Evolutionary conservation across 92 coral and sea anemone genomes (phyloP).

Genomic region (Palythoa caribaeorum): DNA sequence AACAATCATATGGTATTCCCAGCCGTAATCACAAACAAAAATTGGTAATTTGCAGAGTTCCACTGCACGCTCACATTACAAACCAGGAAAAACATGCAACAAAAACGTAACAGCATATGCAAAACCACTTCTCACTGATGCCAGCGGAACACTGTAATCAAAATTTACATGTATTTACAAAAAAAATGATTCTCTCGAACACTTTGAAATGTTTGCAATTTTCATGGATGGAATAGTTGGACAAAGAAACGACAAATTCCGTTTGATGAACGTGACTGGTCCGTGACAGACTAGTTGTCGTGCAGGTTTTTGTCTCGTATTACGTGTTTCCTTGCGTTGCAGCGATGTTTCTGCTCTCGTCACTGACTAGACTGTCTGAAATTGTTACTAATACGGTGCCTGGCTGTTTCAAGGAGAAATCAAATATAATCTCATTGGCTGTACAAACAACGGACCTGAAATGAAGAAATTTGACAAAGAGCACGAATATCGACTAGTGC

Average conservation of each 20-base stretch:
- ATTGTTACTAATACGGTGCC: neutral
- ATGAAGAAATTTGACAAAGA: conserved; percentile 11
- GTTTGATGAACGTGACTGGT: neutral
- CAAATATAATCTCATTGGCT: neutral
- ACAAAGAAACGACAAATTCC: neutral
- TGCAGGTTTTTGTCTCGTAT: neutral
- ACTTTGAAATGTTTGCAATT: too few relatives aligned
- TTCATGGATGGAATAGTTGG: too few relatives aligned
- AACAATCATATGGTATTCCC: too few relatives aligned
- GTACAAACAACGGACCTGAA: neutral
- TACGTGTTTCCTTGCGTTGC: conserved; percentile 9
- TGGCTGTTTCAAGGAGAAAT: conserved; percentile 2
- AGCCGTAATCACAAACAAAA: too few relatives aligned
- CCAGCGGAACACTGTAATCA: too few relatives aligned
- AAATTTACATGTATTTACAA: too few relatives aligned
- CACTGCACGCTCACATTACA: too few relatives aligned
- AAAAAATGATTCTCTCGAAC: too few relatives aligned
- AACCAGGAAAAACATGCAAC: too few relatives aligned
- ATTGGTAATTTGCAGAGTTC: too few relatives aligned
- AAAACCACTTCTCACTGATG: too few relatives aligned
- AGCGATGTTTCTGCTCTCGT: neutral
- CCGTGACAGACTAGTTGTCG: conserved; percentile 11
- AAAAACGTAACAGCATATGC: too few relatives aligned
- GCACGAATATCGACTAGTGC: neutral
- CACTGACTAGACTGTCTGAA: neutral